Evolutionary conservation across 1,140 invertebrate genomes (phyloP), one percentile per base, ranked within the genome.

Genomic region (Zaprionus inermis): DNA sequence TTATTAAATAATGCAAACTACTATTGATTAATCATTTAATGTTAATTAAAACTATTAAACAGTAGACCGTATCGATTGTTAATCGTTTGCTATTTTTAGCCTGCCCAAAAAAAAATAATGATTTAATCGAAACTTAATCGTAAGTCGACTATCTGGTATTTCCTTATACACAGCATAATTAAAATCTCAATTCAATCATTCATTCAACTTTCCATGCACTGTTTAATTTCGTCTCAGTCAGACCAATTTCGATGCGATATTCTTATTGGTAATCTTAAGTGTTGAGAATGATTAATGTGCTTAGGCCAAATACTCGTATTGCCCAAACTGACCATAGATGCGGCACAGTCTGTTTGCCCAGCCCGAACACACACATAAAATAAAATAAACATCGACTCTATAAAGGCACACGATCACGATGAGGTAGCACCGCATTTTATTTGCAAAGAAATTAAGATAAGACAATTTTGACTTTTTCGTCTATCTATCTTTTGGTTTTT

Each of bases 391-490:
- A 10, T 38, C 55, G 20, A 51, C 46, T 54, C 63, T 56, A 55
- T 60, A 54, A 54, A 18, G 30, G 10, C n/a, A 46, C 0, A 61
- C 30, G 30, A 44, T 38, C 41, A 41, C 20, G n/a, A 28, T 28
- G 55, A 54, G 56, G 55, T 49, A 58, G 66, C 66, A 28, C 20
- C 41, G 36, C 41, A 64, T 58, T 65, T 22, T 76, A 72, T 76
- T 72, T 76, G 61, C 73, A 60, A 66, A 72, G 68, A 72, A 72
- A 72, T 72, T 46, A 18, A 66, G 73, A 76, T 76, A 76, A 76
- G 49, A 60, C 14, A 46, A 46, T 9, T 36, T 28, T 46, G 16
- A 28, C 11, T 57, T 22, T 12, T 57, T 34, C 36, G 12, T 54
- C 16, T 54, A 54, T 54, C 22, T 54, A 54, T 24, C 14, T 30